A percentile compares a stretch with the other conserved stretches of the same genome.
These are phyloP conservation scores for Ormyrus labotus DNA, from an alignment of 2,888 invertebrate species.

Conservation along the genomic window DNA sequence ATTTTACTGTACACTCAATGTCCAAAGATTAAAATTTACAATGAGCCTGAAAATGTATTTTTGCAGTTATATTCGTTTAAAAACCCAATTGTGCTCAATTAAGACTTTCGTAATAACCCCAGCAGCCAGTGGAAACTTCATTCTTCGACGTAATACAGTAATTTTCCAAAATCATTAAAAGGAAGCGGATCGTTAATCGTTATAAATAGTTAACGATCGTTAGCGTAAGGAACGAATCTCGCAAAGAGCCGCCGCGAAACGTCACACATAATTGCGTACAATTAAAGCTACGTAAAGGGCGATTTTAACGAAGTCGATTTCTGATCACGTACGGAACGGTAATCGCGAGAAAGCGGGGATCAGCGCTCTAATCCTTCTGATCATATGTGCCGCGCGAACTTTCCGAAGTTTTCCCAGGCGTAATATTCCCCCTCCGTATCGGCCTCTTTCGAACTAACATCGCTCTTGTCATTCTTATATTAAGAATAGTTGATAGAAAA, in stretches of 20 bases:
- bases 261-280: neutral
- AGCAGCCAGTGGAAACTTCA: too few species aligned
- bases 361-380: slow-evolving; percentile 29
- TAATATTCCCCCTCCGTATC: neutral
- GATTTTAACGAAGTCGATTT: slow-evolving; percentile 34
- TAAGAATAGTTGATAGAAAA: neutral
- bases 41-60: too few species aligned
- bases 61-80: too few species aligned
- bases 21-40: too few species aligned
- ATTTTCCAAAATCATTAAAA: too few species aligned
- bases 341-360: slow-evolving; percentile 34
- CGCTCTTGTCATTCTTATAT: neutral
- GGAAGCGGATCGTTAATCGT: too few species aligned
- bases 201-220: too few species aligned
- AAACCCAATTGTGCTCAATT: too few species aligned
- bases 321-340: slow-evolving; percentile 33
- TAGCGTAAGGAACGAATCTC: too few species aligned
- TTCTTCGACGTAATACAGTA: too few species aligned
- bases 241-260: neutral
- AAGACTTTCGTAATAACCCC: too few species aligned
- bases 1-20: too few species aligned
- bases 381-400: slow-evolving; percentile 27
- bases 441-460: neutral
- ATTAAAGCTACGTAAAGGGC: slow-evolving; percentile 12
- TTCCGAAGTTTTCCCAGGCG: slow-evolving; percentile 5